Evolutionary conservation across 2,113 vertebrate genomes (phyloP).

Genomic region (Prunella himalayana): DNA sequence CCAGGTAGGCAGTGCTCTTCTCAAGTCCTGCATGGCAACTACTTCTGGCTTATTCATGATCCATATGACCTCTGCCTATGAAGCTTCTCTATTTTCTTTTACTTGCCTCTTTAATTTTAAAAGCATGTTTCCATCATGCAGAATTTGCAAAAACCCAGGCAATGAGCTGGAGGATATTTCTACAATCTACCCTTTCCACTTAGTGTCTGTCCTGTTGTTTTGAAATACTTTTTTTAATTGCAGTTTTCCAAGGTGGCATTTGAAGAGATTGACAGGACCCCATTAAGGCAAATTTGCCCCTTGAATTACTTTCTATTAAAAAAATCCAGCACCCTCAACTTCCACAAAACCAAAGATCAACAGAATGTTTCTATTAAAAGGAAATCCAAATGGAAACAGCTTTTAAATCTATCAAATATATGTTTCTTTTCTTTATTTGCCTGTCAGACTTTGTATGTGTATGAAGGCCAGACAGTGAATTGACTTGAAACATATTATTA

Average conservation of each 20-base stretch:
- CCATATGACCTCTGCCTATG: not conserved
- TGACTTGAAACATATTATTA: conserved; percentile 53
- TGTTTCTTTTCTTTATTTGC: conserved; percentile 40
- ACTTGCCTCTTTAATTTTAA: not conserved
- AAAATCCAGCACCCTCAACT: not conserved
- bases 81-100: not conserved
- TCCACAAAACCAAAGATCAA: conserved; percentile 22
- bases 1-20: not conserved
- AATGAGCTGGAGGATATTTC: not conserved
- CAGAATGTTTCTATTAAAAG: conserved; percentile 55
- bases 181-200: not conserved
- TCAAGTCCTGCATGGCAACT: not conserved
- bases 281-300: conserved; percentile 1
- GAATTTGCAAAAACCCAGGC: not conserved
- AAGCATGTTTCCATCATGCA: not conserved
- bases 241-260: not conserved
- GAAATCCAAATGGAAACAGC: conserved; percentile 52
- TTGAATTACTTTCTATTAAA: conserved; percentile 15
- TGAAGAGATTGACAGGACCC: not conserved
- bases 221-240: conserved; percentile 1
- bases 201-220: not conserved
- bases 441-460: not conserved
- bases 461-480: conserved; percentile 18
- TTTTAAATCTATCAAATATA: conserved; percentile 51
- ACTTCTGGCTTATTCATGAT: not conserved